Evolutionary conservation across 2,113 vertebrate genomes (phyloP).

Genomic region (Carassius gibelio): DNA sequence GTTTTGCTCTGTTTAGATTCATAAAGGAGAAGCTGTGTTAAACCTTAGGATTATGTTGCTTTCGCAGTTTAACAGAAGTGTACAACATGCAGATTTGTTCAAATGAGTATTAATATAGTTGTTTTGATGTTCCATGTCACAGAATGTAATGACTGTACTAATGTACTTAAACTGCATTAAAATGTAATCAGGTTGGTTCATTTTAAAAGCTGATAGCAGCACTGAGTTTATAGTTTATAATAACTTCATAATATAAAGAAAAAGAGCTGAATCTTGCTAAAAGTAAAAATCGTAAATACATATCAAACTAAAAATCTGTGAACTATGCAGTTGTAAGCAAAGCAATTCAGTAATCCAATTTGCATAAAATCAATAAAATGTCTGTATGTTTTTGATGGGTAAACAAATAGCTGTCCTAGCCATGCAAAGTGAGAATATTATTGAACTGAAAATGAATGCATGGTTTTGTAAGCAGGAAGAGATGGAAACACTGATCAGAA

Average conservation of each 20-base stretch:
- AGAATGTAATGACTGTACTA: not conserved
- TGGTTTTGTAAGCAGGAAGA: not conserved
- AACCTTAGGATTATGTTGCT: constrained; percentile 4
- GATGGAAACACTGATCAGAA: not conserved
- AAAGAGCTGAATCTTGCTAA: not conserved
- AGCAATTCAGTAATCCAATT: not conserved
- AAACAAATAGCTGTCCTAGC: not conserved
- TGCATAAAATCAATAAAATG: not conserved
- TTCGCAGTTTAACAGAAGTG: not conserved
- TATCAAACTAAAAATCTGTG: not conserved
- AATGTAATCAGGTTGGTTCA: constrained; percentile 3
- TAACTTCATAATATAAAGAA: no score
- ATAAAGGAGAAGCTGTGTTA: not conserved
- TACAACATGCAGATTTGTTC: constrained; percentile 8
- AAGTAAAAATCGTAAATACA: not conserved
- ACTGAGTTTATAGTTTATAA: not conserved
- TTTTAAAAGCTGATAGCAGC: no score
- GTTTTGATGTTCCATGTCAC: not conserved
- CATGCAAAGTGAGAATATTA: constrained; percentile 11
- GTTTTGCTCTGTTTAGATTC: not conserved
- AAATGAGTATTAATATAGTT: not conserved
- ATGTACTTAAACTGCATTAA: constrained; percentile 12
- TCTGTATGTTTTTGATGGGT: not conserved
- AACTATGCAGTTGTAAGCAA: not conserved
- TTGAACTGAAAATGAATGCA: no score